Base-by-base conservation (phyloP, 1,140 invertebrate genomes). In the Cryptotermes secundus region DNA sequence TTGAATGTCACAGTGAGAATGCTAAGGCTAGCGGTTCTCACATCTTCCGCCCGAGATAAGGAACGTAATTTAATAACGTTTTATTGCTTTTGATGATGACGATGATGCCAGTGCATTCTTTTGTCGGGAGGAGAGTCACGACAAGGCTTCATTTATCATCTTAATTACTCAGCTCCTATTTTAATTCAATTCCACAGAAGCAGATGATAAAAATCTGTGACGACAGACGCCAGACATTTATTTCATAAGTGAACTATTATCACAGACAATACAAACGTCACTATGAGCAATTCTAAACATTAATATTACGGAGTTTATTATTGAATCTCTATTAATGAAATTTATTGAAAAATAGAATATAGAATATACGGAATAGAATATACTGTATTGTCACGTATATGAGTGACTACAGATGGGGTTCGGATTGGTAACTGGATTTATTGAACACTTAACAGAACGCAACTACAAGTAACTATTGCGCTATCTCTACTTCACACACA, bases 51-150 rank as follows among this genome's bases (percentile, higher is more conserved):
- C 7, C 7, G 26, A 31, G 59, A 72, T 72, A 72, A 72, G 26
- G n/a, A 72, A 72, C 7, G 26, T n/a, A 72, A 72, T 72, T 72
- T 31, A 72, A 72, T 72, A 72, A 72, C 59, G 59, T 72, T 72
- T 72, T 72, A 72, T 72, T 72, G 59, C 59, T 31, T 72, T 72
- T 72, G 26, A 72, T 72, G 59, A 31, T 31, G 59, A 72, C 59
- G 59, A 72, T 16, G n/a, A n/a, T n/a, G n/a, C n/a, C n/a, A 31
- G 10, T 72, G 59, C 59, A 72, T 72, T 72, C 59, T 72, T 72
- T 72, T 72, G 59, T 72, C 26, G 3, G 19, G 45, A 49, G 45
- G 1, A 14, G 19, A 49, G 45, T 72, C 59, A 6, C 59, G n/a
- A 72, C 59, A 31, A 12, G n/a, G 59, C 59, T 72, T 72, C 59